These are phyloP conservation scores for Eumaeus atala DNA, from an alignment of 1,140 invertebrate genomes.

Conservation along the genomic window DNA sequence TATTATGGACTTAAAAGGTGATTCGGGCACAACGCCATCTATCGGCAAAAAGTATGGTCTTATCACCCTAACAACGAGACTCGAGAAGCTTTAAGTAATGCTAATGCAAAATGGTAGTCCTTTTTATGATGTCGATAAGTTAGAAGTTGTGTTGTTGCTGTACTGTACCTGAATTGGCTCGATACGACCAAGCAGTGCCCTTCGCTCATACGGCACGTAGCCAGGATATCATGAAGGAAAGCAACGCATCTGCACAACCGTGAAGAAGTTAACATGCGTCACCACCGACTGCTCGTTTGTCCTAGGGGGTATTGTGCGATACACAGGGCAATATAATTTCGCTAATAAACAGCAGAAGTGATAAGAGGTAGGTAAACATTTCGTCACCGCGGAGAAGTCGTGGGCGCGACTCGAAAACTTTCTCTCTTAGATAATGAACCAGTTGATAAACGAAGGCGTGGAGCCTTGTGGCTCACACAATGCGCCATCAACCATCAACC, in stretches of 20 bases:
- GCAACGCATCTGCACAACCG: neutral
- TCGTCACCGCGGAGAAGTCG: constrained; percentile 18
- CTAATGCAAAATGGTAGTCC: too few relatives aligned
- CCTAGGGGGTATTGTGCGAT: too few relatives aligned
- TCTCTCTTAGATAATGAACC: constrained; percentile 29
- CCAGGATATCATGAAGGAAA: neutral
- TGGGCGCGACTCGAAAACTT: constrained; percentile 23
- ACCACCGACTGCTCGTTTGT: neutral
- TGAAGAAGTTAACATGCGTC: neutral
- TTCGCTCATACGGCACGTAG: neutral
- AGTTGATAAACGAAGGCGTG: constrained; percentile 14
- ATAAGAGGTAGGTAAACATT: constrained; percentile 10
- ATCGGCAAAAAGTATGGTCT: too few relatives aligned
- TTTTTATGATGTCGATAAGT: too few relatives aligned
- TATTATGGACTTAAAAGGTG: too few relatives aligned
- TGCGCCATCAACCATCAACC: too few relatives aligned
- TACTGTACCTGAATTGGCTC: neutral
- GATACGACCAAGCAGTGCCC: neutral
- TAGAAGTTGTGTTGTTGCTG: too few relatives aligned
- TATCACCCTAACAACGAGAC: too few relatives aligned
- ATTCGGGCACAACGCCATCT: too few relatives aligned
- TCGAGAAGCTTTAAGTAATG: too few relatives aligned
- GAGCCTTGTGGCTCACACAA: neutral
- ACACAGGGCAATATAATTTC: neutral
- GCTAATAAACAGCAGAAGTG: neutral